phyloP scores from a whole-genome alignment of 2,113 vertebrate species.

The Myrmecophaga tridactyla region DNA sequence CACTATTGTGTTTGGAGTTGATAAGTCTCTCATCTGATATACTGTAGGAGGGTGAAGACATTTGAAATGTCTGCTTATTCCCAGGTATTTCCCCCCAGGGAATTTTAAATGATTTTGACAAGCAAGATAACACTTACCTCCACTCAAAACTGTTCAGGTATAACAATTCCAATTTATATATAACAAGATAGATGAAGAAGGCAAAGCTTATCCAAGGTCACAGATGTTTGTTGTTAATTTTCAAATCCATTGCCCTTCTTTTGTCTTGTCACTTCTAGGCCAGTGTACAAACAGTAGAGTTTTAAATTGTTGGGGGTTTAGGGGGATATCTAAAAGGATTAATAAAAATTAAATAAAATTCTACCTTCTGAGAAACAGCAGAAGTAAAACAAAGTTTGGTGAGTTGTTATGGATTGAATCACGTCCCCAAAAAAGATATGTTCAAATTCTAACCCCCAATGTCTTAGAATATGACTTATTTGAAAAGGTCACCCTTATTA shows the following conservation, averaged over 20 bases:
- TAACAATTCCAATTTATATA: background rate
- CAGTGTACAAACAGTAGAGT: background rate
- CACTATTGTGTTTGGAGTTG: constrained; percentile 11
- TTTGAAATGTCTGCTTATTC: constrained; percentile 5
- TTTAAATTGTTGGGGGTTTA: background rate
- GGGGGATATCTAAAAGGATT: background rate
- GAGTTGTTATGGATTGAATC: too few species aligned
- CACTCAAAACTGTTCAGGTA: background rate
- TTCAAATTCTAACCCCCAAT: too few species aligned
- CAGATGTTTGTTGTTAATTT: background rate
- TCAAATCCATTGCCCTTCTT: background rate
- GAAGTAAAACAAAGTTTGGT: background rate
- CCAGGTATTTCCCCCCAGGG: background rate
- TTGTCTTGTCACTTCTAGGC: background rate
- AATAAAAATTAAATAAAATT: background rate
- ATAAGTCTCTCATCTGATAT: constrained; percentile 41
- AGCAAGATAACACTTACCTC: background rate
- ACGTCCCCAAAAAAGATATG: too few species aligned
- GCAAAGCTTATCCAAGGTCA: background rate
- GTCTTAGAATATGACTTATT: too few species aligned
- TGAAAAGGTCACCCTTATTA: too few species aligned
- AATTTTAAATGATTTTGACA: constrained; percentile 24
- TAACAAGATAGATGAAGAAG: background rate
- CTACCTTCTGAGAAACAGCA: background rate
- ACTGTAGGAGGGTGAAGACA: constrained; percentile 18